phyloP scores from a whole-genome alignment of 2,797 vertebrate genomes.

The Echeneis naucrates region DNA sequence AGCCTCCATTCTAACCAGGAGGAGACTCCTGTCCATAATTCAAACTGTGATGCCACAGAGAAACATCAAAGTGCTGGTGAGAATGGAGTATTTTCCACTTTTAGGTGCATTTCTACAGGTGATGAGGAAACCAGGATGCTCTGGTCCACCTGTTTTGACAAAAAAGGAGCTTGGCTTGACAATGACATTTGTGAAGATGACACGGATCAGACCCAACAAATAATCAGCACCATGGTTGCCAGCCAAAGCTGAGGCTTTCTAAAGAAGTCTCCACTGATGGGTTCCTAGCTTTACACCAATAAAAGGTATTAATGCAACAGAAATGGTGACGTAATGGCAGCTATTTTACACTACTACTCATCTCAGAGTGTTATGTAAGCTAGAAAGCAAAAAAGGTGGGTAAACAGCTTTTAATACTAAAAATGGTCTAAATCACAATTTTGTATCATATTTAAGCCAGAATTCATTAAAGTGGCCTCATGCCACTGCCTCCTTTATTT shows the following conservation, averaged over 20 bases:
- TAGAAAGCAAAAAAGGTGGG: too few relatives aligned
- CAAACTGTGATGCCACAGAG: neutral
- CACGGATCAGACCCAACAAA: neutral
- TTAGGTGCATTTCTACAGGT: neutral
- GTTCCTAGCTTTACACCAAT: slow-evolving; percentile 33
- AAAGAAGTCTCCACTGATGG: neutral
- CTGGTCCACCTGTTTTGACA: slow-evolving; percentile 10
- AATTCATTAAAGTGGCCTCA: neutral
- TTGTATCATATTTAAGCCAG: neutral
- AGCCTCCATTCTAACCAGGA: neutral
- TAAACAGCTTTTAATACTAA: neutral
- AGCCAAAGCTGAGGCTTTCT: slow-evolving; percentile 15
- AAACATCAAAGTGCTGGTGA: slow-evolving; percentile 11
- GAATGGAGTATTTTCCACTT: neutral
- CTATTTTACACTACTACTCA: slow-evolving; percentile 36
- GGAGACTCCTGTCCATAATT: neutral
- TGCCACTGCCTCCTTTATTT: neutral
- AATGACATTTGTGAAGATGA: neutral
- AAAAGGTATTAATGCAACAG: slow-evolving; percentile 39
- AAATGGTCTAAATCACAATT: neutral
- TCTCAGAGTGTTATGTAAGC: slow-evolving; percentile 19
- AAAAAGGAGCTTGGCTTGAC: neutral
- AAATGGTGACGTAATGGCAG: slow-evolving; percentile 26
- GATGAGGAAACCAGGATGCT: slow-evolving; percentile 12
- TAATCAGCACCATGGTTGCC: slow-evolving; percentile 1